Conservation (phyloP, 2,113 vertebrate genomes). For the Microcebus jonahi region DNA sequence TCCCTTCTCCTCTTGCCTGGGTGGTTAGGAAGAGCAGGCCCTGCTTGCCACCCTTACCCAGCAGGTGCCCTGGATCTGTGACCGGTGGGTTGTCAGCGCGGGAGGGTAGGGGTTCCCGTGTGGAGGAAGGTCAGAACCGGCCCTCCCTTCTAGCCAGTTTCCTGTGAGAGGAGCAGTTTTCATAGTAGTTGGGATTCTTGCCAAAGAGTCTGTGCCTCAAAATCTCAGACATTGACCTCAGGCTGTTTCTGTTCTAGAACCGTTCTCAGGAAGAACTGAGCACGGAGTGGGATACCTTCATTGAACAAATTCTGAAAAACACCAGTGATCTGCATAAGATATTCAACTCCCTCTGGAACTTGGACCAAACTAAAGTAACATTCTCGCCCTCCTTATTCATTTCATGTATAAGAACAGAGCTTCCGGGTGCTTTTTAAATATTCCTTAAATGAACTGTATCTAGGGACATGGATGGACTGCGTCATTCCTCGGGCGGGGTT, state of each 20-base stretch:
- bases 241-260: neutral
- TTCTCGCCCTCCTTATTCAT: rapidly evolving
- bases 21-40: neutral
- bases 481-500: too few relatives aligned
- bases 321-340: constrained; percentile 89
- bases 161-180: neutral
- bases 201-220: neutral
- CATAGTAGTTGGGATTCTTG: neutral
- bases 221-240: neutral
- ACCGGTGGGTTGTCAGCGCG: neutral
- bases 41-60: too few relatives aligned
- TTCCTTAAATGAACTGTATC: neutral
- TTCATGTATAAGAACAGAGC: rapidly evolving
- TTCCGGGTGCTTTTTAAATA: neutral
- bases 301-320: constrained; percentile 88
- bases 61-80: neutral
- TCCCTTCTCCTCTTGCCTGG: neutral
- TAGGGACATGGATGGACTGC: neutral
- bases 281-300: constrained; percentile 88
- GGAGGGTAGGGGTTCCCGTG: too few relatives aligned
- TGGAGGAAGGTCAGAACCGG: neutral
- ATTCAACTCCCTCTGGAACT: constrained; percentile 92
- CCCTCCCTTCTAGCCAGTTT: neutral
- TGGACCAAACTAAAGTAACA: constrained; percentile 91
- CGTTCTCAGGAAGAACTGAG: constrained; percentile 84